These are phyloP conservation scores for Lasioglossum figueresi DNA, from an alignment of 2,888 invertebrate genomes.

Conservation along the genomic window DNA sequence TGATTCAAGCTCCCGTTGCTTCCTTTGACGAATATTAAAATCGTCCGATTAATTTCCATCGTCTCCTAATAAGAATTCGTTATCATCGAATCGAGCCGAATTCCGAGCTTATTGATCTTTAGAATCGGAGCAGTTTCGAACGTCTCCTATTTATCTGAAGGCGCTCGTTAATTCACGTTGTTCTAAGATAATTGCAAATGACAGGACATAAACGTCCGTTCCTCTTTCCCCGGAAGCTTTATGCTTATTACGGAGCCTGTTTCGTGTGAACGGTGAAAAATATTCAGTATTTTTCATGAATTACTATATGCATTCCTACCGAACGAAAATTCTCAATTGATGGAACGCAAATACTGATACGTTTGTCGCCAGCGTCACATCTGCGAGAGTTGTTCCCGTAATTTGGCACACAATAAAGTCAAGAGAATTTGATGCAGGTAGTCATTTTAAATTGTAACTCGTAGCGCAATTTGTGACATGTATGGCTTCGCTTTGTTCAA, in stretches of 20 bases:
- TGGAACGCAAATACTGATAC: background rate
- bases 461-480: background rate
- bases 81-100: background rate
- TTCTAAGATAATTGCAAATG: background rate
- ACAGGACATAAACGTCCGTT: background rate
- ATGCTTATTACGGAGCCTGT: background rate
- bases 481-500: background rate
- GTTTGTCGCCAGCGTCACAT: background rate
- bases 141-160: background rate
- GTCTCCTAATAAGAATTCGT: background rate
- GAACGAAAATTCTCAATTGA: background rate
- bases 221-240: background rate
- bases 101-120: background rate
- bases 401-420: background rate
- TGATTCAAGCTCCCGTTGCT: background rate
- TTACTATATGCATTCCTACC: background rate
- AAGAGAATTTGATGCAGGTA: background rate
- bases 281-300: background rate
- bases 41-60: background rate
- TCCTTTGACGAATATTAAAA: constrained; percentile 25
- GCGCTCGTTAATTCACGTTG: background rate
- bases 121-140: background rate
- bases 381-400: background rate
- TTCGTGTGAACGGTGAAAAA: background rate
- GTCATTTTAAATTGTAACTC: background rate